Evolutionary conservation across 2,797 vertebrate genomes (phyloP).

Genomic region (Brotogeris chrysoptera): DNA sequence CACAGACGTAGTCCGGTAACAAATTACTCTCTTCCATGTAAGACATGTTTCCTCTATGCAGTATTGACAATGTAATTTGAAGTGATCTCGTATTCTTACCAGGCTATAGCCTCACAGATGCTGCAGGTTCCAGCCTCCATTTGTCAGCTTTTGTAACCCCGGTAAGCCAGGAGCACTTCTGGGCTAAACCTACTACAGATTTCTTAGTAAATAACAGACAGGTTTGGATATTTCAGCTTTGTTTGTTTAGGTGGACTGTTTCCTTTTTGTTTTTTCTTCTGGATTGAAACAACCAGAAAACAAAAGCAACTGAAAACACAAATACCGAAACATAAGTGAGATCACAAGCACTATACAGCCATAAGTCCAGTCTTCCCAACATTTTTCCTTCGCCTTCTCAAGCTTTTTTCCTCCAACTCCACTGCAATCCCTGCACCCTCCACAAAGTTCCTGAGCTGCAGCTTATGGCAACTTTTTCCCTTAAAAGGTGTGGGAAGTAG

Average conservation of each 20-base stretch:
- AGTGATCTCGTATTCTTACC: neutral
- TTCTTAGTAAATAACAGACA: neutral
- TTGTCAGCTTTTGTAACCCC: neutral
- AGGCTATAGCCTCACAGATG: neutral
- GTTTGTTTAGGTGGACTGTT: neutral
- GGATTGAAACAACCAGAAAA: neutral
- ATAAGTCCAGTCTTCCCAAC: neutral
- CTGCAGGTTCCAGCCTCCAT: neutral
- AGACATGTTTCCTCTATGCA: neutral
- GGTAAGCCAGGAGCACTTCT: neutral
- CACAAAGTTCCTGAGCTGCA: neutral
- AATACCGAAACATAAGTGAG: neutral
- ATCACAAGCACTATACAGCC: neutral
- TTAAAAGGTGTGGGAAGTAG: fast-evolving
- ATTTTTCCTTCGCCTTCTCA: neutral
- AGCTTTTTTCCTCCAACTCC: neutral
- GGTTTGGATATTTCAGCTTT: neutral
- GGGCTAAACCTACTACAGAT: neutral
- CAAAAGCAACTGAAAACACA: neutral
- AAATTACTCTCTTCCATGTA: neutral
- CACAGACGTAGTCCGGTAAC: neutral
- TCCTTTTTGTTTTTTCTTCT: neutral
- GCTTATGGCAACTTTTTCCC: neutral
- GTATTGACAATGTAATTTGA: neutral
- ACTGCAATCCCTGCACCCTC: neutral